Conservation (phyloP, 2,888 invertebrate genomes). For the Hirtodrosophila confusa region DNA sequence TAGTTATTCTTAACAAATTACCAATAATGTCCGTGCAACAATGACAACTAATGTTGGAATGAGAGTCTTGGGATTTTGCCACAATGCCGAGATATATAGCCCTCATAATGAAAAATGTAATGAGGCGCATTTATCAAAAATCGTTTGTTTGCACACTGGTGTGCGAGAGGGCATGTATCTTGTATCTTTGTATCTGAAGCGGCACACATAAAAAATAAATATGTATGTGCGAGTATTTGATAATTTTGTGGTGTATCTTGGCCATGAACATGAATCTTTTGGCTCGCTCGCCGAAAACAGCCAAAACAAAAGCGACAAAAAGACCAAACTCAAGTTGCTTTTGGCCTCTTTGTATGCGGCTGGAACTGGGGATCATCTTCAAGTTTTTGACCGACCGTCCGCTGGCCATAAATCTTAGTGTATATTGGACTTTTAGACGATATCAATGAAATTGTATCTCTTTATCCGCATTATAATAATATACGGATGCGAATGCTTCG, state of each 20-base stretch:
- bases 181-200: conserved; percentile 56
- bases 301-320: conserved; percentile 45
- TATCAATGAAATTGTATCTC: conserved; percentile 84
- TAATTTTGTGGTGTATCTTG: conserved; percentile 67
- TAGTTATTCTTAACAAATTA: conserved; percentile 18
- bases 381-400: conserved; percentile 58
- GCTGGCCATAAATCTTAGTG: conserved; percentile 81
- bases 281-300: conserved; percentile 27
- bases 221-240: conserved; percentile 64
- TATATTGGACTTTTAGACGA: conserved; percentile 84
- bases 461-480: conserved; percentile 84
- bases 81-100: conserved; percentile 62
- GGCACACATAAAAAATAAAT: conserved; percentile 59
- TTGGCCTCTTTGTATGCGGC: conserved; percentile 35
- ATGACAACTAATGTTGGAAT: conserved; percentile 28
- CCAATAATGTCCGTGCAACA: conserved; percentile 31
- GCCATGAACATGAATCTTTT: conserved; percentile 73
- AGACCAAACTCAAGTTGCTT: conserved; percentile 35
- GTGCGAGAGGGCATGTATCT: conserved; percentile 36
- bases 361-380: conserved; percentile 62
- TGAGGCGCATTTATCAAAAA: conserved; percentile 77
- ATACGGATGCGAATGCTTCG: conserved; percentile 74
- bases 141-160: conserved; percentile 60
- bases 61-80: conserved; percentile 25
- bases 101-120: conserved; percentile 72